Evolutionary conservation across 2,888 invertebrate genomes (phyloP).

Genomic region (Eugnorisma glareosa): DNA sequence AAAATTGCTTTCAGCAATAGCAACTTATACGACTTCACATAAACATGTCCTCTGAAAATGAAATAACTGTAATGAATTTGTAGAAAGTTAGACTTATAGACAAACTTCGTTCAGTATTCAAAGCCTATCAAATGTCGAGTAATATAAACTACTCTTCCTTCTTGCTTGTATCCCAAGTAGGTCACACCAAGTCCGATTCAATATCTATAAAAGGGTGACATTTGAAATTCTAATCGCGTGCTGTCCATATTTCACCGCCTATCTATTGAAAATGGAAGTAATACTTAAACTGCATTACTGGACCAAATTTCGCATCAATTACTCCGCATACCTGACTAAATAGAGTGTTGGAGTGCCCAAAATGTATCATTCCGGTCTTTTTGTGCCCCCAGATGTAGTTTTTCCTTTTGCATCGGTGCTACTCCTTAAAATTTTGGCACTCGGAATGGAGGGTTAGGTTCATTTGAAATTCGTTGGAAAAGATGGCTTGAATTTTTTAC

Average conservation of each 20-base stretch:
- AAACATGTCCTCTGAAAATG: neutral
- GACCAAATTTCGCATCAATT: constrained; percentile 40
- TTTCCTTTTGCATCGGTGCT: constrained; percentile 27
- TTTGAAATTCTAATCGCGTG: constrained; percentile 54
- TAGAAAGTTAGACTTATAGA: constrained; percentile 6
- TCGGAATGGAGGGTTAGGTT: constrained; percentile 19
- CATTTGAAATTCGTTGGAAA: constrained; percentile 22
- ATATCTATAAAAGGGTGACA: constrained; percentile 62
- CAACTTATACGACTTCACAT: neutral
- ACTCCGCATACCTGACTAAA: constrained; percentile 44
- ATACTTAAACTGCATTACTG: constrained; percentile 57
- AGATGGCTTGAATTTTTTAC: constrained; percentile 19
- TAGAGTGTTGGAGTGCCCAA: constrained; percentile 29
- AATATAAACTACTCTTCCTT: constrained; percentile 50
- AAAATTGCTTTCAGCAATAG: neutral
- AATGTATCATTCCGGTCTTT: constrained; percentile 35
- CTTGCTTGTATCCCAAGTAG: constrained; percentile 35
- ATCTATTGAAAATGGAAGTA: constrained; percentile 38
- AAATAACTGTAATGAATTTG: neutral
- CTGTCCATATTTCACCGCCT: constrained; percentile 45
- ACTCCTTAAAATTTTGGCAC: constrained; percentile 23
- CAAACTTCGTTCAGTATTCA: constrained; percentile 19
- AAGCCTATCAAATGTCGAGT: constrained; percentile 16
- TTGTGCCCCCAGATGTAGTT: constrained; percentile 4
- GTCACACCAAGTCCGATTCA: constrained; percentile 39